Base-by-base conservation (phyloP, 2,888 invertebrate genomes). In the Didymodactylos carnosus region DNA sequence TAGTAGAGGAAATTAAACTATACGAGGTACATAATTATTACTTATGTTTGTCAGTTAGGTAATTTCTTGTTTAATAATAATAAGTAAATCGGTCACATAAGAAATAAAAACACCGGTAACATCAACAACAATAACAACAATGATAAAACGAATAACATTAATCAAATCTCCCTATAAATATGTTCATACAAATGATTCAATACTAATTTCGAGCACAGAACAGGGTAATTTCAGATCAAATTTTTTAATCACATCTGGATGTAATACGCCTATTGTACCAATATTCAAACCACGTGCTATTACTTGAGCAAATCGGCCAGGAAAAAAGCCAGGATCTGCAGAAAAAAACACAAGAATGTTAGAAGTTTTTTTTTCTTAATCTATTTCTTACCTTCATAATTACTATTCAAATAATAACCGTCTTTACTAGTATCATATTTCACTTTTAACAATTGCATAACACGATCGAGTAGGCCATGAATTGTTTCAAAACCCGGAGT, bases 181-280 rank as follows among this genome's bases (percentile, higher is more conserved):
- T n/a, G n/a, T 25, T 82, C 79, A 86, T 51, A 86, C 86, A 85
- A 95, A 93, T 23, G 89, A 88, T 84, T 97, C 92, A 76, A 98
- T 88, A 80, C 88, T 89, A 77, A 98, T 88, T 86, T 98, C 97
- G 43, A 98, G 84, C 27, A 88, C 90, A 6, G 95, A 89, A 82
- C 93, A 93, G 0, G 97, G 97, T 82, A 92, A 88, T 77, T 87
- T 88, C 74, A 98, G 86, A 73, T 94, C 95, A 85, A 97, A 98
- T 78, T 90, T 90, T 10, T 87, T 85, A 73, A 97, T 84, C 70
- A 94, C 94, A 77, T 89, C 88, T 0, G 98, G 97, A 86, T 95
- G 94, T 39, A 98, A 82, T 19, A 94, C 91, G 39, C 98, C 97
- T 78, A 95, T 87, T 81, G 87, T 89, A 69, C 95, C 95, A 76